Evolutionary conservation across 2,797 vertebrate species (phyloP).

Genomic region (Columba guinea): DNA sequence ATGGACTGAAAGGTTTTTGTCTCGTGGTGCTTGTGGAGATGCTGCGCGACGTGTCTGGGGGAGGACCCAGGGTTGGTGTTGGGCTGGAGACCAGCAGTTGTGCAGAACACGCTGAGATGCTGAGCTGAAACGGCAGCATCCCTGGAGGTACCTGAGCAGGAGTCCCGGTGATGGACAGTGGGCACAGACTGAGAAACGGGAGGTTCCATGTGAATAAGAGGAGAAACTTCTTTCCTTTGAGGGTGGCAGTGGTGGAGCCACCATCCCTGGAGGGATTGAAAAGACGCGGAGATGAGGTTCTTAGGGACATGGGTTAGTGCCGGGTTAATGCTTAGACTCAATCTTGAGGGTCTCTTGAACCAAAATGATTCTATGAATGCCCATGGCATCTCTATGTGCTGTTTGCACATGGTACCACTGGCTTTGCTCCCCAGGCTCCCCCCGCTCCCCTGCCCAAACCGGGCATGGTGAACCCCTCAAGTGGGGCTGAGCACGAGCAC

Average conservation of each 20-base stretch:
- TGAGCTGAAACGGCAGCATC: not conserved
- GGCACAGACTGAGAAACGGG: no score
- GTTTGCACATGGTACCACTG: rapidly evolving
- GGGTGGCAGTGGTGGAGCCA: no score
- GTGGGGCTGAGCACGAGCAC: not conserved
- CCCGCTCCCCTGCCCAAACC: no score
- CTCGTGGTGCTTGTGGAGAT: not conserved
- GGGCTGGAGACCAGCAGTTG: not conserved
- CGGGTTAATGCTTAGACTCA: no score
- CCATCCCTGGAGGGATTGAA: no score
- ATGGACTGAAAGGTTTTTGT: rapidly evolving
- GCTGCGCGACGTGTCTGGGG: not conserved
- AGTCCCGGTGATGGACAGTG: not conserved
- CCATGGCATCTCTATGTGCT: rapidly evolving
- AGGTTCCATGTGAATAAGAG: no score
- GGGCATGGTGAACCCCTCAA: rapidly evolving
- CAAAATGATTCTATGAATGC: no score
- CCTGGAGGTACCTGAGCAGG: not conserved
- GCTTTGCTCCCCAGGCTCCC: rapidly evolving
- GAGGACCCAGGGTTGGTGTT: no score
- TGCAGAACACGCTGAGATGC: rapidly evolving
- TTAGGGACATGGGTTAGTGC: no score
- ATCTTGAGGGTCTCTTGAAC: no score
- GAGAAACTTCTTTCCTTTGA: no score
- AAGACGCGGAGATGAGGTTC: no score